Evolutionary conservation across 2,797 vertebrate species (phyloP).

Genomic region (Eupleurogrammus muticus): DNA sequence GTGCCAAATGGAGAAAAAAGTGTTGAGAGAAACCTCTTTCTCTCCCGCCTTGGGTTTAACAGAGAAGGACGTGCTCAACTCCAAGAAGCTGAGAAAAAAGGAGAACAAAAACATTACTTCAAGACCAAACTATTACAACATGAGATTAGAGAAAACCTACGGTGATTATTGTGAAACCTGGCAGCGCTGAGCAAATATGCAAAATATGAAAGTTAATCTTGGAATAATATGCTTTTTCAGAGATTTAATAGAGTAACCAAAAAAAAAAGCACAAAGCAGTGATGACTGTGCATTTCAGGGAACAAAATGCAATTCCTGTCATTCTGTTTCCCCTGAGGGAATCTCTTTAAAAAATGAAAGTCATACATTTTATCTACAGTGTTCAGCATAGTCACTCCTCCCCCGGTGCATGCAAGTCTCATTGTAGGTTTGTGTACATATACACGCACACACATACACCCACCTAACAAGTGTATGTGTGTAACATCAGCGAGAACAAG

Average conservation of each 20-base stretch:
- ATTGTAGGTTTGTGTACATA: slow-evolving; percentile 4
- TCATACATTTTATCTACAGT: not conserved
- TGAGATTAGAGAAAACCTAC: slow-evolving; percentile 63
- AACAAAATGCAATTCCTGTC: slow-evolving; percentile 33
- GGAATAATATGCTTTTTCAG: slow-evolving; percentile 57
- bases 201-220: slow-evolving; percentile 71
- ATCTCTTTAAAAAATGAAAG: slow-evolving; percentile 35
- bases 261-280: slow-evolving; percentile 42
- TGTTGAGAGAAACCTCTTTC: slow-evolving; percentile 94
- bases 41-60: slow-evolving; percentile 95
- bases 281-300: slow-evolving; percentile 49
- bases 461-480: not conserved
- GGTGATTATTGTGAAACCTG: slow-evolving; percentile 67
- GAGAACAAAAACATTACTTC: slow-evolving; percentile 66
- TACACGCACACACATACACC: not conserved
- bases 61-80: slow-evolving; percentile 93
- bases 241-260: slow-evolving; percentile 47
- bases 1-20: slow-evolving; percentile 95
- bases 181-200: slow-evolving; percentile 54
- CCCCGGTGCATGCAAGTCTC: not conserved
- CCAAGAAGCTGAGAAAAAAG: slow-evolving; percentile 91
- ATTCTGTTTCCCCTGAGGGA: slow-evolving; percentile 2
- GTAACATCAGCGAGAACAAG: slow-evolving; percentile 13
- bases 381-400: slow-evolving; percentile 13
- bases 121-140: slow-evolving; percentile 71